These are phyloP conservation scores for Neofelis nebulosa DNA, from an alignment of 2,113 vertebrate genomes.

Conservation along the genomic window DNA sequence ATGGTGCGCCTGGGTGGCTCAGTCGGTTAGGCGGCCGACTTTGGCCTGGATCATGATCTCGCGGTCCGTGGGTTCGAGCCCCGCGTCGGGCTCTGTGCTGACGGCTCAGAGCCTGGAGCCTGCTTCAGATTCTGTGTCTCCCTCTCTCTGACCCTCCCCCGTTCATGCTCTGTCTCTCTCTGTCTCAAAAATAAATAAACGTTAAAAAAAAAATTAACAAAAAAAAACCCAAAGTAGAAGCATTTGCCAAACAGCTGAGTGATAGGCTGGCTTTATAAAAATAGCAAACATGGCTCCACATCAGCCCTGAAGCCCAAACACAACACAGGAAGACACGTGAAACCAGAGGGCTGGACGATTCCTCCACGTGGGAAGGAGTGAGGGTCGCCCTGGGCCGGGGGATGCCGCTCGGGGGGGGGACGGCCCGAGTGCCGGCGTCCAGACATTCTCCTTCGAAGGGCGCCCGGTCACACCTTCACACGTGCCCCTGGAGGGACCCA, in stretches of 20 bases:
- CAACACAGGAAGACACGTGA: fast-evolving
- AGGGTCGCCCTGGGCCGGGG: neutral
- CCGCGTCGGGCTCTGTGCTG: no score
- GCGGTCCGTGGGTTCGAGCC: no score
- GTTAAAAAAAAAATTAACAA: no score
- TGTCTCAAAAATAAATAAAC: no score
- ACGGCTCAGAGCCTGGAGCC: no score
- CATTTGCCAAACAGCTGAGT: neutral
- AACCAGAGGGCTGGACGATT: fast-evolving
- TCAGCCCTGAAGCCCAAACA: neutral
- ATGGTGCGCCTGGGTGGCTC: no score
- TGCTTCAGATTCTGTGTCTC: no score
- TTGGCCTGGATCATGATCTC: fast-evolving
- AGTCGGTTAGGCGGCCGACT: no score
- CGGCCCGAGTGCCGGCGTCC: neutral
- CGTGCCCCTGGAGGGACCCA: neutral
- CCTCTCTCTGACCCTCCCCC: no score
- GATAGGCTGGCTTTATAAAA: neutral
- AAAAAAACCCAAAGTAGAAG: no score
- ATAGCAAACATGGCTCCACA: fast-evolving
- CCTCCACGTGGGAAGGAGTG: fast-evolving
- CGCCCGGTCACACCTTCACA: neutral
- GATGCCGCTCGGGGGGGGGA: neutral
- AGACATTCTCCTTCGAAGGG: neutral
- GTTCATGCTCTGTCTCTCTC: no score